phyloP scores from a whole-genome alignment of 2,888 invertebrate species.

The Torymus texanus region DNA sequence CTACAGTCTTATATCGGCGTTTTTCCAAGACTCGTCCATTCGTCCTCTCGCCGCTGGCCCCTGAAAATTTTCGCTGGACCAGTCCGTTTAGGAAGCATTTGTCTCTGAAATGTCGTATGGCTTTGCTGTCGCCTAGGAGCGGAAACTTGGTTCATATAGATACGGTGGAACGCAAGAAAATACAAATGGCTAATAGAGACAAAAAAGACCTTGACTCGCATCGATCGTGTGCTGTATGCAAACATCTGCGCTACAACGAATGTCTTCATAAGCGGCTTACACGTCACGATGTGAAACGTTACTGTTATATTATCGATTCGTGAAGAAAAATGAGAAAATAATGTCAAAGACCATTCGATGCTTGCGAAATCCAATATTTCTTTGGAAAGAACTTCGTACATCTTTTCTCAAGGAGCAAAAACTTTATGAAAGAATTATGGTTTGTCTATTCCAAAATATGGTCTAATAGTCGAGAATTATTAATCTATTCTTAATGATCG shows the following conservation, averaged over 20 bases:
- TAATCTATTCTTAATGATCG: slow-evolving; percentile 45
- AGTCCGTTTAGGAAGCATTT: neutral
- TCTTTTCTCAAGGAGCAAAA: slow-evolving; percentile 1
- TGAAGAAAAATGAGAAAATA: neutral
- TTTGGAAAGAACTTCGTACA: neutral
- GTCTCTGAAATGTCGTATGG: too few species aligned
- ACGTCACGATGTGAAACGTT: slow-evolving; percentile 23
- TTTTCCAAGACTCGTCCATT: neutral
- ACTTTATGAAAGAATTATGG: neutral
- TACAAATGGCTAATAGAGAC: slow-evolving; percentile 8
- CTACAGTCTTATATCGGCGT: slow-evolving; percentile 30
- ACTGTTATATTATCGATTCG: slow-evolving; percentile 38
- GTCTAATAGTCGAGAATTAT: slow-evolving; percentile 31
- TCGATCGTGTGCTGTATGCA: slow-evolving; percentile 29
- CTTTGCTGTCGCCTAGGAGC: too few species aligned
- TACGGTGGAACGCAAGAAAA: neutral
- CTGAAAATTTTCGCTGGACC: neutral
- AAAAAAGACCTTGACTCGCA: slow-evolving; percentile 43
- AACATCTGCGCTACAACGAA: slow-evolving; percentile 20
- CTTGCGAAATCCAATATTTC: neutral
- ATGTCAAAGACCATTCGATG: slow-evolving; percentile 27
- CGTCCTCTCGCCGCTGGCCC: neutral
- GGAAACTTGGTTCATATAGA: too few species aligned
- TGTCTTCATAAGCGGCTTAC: slow-evolving; percentile 42
- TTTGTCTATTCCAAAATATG: slow-evolving; percentile 17